Evolutionary conservation across 2,113 vertebrate genomes (phyloP), one percentile per base, ranked within the genome.

Genomic region (Shinisaurus crocodilurus): DNA sequence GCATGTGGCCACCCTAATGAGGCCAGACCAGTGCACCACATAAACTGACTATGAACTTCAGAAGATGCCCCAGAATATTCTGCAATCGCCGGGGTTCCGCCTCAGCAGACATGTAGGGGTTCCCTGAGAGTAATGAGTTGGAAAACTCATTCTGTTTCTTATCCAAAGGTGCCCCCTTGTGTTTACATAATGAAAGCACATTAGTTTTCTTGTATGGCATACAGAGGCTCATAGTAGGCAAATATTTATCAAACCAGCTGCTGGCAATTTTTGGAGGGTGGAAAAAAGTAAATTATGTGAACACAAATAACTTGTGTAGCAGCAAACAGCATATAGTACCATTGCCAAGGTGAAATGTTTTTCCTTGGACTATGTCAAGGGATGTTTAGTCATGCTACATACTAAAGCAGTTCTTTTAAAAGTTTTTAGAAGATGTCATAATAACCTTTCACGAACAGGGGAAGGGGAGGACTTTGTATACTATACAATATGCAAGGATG

Each of bases 141-240:
- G 43, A 80, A 48, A 67, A 16, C 16, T 10, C n/a, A 72, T 0
- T 27, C 84, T 9, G 40, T 96, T 94, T 92, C 77, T 93, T 93
- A 92, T 94, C 92, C 93, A 90, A 87, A 96, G 94, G 92, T 96
- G 94, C 94, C 95, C 93, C 86, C 94, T 96, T 95, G 93, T 94
- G 94, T 37, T 95, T 91, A 89, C 5, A 18, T 0, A 72, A 72
- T 37, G 85, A 60, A 93, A 95, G 57, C 1, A 92, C 92, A 86
- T 32, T 57, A 76, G 7, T 54, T 89, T 29, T 57, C 13, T 3
- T 16, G 2, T 65, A 6, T 0, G 45, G 76, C 83, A 20, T 5
- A 20, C 90, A 90, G 18, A 3, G 3, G 3, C 0, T 88, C 2
- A 5, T 23, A 16, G 23, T 2, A 48, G 1, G 16, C 54, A 93